A percentile compares a stretch with the other conserved stretches of the same genome.
Conservation (phyloP, 1,140 invertebrate species). For the Ericerus pela region DNA sequence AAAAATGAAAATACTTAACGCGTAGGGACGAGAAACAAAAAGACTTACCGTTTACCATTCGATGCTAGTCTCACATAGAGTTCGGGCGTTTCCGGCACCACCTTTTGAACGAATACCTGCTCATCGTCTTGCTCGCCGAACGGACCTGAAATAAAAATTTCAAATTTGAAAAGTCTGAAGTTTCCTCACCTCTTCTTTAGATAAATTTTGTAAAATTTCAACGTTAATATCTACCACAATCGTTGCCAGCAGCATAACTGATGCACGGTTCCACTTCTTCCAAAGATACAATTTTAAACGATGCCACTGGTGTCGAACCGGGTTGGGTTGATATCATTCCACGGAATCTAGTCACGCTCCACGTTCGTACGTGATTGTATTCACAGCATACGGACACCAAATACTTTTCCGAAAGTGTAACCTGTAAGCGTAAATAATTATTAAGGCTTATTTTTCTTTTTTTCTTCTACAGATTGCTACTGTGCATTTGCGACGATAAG, state of each 20-base stretch:
- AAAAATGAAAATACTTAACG: neutral
- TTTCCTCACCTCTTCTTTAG: neutral
- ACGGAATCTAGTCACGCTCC: slow-evolving; percentile 88
- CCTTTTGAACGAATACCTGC: slow-evolving; percentile 95
- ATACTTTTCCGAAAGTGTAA: slow-evolving; percentile 91
- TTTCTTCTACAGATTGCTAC: no score
- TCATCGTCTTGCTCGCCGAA: slow-evolving; percentile 96
- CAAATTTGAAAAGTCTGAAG: neutral
- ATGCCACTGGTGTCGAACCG: slow-evolving; percentile 87
- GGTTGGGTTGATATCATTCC: slow-evolving; percentile 96
- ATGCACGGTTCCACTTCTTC: slow-evolving; percentile 67
- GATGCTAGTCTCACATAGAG: slow-evolving; percentile 86
- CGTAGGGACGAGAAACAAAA: neutral
- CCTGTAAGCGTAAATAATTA: no score
- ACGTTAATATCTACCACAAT: slow-evolving; percentile 44
- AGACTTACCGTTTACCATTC: slow-evolving; percentile 67
- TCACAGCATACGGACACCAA: slow-evolving; percentile 93
- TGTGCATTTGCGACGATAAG: no score
- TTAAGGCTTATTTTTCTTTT: no score
- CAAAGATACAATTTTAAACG: slow-evolving; percentile 87
- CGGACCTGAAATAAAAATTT: slow-evolving; percentile 46
- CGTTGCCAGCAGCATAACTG: slow-evolving; percentile 59
- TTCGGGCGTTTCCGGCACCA: slow-evolving; percentile 89
- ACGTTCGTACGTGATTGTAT: slow-evolving; percentile 93
- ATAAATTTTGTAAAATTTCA: neutral